A percentile compares a stretch with the other conserved stretches of the same genome.
These are phyloP conservation scores for Jordanella pulchra DNA, from an alignment of 2,797 vertebrate species.

Conservation along the genomic window DNA sequence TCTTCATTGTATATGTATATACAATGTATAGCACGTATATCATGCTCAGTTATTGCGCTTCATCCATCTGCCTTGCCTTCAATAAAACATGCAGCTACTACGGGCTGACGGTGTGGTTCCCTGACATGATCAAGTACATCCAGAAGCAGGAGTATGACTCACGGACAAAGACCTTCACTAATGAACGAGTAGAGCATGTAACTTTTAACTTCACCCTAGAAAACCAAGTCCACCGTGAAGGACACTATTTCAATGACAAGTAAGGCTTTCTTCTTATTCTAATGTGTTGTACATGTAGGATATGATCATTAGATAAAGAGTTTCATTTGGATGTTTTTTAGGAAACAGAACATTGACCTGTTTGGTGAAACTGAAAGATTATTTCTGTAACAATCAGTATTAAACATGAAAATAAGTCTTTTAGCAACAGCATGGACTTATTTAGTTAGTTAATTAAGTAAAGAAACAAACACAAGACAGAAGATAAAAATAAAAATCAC, in stretches of 20 bases:
- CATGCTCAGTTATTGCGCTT: background rate
- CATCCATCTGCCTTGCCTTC: slow-evolving; percentile 4
- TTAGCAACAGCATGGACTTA: background rate
- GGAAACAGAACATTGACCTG: background rate
- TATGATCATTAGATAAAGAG: background rate
- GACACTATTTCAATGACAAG: slow-evolving; percentile 97
- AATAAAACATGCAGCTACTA: slow-evolving; percentile 84
- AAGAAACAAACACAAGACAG: background rate
- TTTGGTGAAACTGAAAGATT: background rate
- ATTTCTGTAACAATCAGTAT: background rate
- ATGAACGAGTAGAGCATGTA: slow-evolving; percentile 88
- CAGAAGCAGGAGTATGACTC: slow-evolving; percentile 92
- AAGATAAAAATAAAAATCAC: background rate
- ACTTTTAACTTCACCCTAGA: slow-evolving; percentile 98
- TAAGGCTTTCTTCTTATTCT: slow-evolving; percentile 51
- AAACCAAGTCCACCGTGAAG: slow-evolving; percentile 93
- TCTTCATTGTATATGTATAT: too few relatives aligned
- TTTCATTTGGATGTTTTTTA: background rate
- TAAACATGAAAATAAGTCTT: background rate
- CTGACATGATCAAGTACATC: slow-evolving; percentile 98
- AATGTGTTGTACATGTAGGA: background rate
- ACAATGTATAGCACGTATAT: background rate
- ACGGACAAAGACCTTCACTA: slow-evolving; percentile 88
- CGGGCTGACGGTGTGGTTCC: slow-evolving; percentile 96
- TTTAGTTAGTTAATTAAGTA: background rate